Base-by-base conservation (phyloP, 2,888 invertebrate genomes). In the Chaitophorus viminalis region DNA sequence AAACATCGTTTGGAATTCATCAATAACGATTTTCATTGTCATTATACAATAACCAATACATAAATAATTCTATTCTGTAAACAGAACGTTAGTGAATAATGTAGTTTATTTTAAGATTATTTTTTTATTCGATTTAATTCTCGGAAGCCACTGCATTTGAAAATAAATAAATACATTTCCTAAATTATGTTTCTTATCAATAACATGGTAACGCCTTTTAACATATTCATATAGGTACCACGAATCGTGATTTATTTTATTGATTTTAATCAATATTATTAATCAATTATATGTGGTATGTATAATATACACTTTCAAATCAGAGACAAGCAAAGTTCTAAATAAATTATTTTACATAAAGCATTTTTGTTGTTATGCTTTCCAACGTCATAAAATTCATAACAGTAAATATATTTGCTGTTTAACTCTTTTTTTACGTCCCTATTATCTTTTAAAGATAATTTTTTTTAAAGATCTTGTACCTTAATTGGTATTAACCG, bases 331-430 rank as follows among this genome's bases (percentile, higher is more conserved):
- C 21, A 18, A 76, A 70, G 31, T 14, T 31, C 29, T 31, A 11
- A 46, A 21, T 29, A 46, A 14, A 46, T 46, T 11, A 1, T 46
- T 1, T 39, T 14, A 14, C 25, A 36, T 70, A n/a, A 18, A 78
- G 31, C 25, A 17, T 72, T 86, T 54, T 70, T 54, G 78, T 79
- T 54, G 86, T 86, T 78, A 86, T 86, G 86, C 72, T 70, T 86
- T 52, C 86, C 77, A 72, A 72, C 86, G 54, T 86, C 86, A 79
- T 86, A 79, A 46, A 2, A 86, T 79, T 54, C 72, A 60, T 18
- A 60, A 60, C 60, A 46, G 46, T 46, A 54, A 86, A 86, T 72
- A 77, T 72, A 78, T 86, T 86, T 78, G 52, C 85, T 78, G 78
- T 79, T 79, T 79, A 78, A 70, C 77, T 72, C 39, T 68, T 72